Evolutionary conservation across 92 coral and sea anemone species (phyloP), one percentile per base, ranked within the genome.

Genomic region (Pocillopora grandis): DNA sequence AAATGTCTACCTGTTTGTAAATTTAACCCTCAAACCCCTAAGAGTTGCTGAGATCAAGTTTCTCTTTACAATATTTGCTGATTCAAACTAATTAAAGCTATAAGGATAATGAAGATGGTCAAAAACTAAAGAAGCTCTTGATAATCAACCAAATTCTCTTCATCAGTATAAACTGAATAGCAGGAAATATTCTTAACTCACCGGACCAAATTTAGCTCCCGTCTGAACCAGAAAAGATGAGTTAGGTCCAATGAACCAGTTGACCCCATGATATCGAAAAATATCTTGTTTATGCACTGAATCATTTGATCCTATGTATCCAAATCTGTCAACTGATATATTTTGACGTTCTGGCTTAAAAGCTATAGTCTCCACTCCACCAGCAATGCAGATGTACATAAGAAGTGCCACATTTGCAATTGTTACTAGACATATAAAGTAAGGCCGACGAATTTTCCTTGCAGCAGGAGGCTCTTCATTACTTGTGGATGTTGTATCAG

Each of bases 191-290:
- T 76, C n/a, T 0, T 20, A 60, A 79, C 98, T 85, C 83, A 94
- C 98, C 20, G 93, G 98, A 78, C 90, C 85, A 85, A 72, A 94
- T 84, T 87, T 80, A 19, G 95, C 98, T 42, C 98, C 98, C 11
- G 37, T 23, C 48, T 81, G 80, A 49, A 94, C 89, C 81, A 94
- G 86, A 49, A 89, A 87, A 71, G 95, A 91, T 5, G 90, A 87
- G 86, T 94, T 92, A 10, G 98, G 98, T 12, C 98, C 98, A 82
- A 92, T 82, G 58, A 84, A 92, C 21, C 84, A 74, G 83, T 94
- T 94, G 8, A 77, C 90, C 12, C 87, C 86, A 14, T 89, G 36
- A 63, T 89, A 87, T 61, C 91, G 12, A 14, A 12, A n/a, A 9
- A 82, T 60, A 0, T 78, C 3, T 77, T 76, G 73, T 20, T 60